Percentiles rank a stretch among this genome's conserved stretches.
Evolutionary conservation across 2,113 vertebrate genomes (phyloP).

Genomic region (Sterna hirundo): DNA sequence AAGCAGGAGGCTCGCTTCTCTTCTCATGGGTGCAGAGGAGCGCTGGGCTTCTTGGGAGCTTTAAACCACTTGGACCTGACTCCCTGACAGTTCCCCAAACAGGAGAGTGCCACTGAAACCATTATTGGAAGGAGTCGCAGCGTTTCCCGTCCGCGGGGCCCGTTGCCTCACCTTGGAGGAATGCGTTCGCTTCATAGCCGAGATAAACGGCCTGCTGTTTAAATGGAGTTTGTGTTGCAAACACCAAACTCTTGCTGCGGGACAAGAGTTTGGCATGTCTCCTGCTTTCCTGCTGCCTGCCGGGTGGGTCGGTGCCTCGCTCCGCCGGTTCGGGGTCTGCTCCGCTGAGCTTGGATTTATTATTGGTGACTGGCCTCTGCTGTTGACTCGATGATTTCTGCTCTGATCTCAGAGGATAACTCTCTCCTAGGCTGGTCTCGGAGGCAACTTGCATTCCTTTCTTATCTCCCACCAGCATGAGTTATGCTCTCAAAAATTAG

Average conservation of each 20-base stretch:
- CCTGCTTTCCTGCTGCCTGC: background rate
- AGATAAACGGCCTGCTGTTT: background rate
- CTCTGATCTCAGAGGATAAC: conserved; percentile 72
- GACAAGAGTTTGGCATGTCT: background rate
- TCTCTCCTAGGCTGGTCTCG: conserved; percentile 64
- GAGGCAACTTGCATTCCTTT: conserved; percentile 73
- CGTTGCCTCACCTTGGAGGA: background rate
- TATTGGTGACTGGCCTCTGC: conserved; percentile 54
- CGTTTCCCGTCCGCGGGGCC: rapidly evolving
- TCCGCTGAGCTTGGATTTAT: conserved; percentile 21
- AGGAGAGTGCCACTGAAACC: background rate
- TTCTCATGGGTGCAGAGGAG: background rate
- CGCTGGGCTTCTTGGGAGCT: background rate
- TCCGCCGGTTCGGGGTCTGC: background rate
- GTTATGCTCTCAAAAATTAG: conserved; percentile 67
- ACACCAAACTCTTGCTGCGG: background rate
- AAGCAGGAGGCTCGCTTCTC: background rate
- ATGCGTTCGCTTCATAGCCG: rapidly evolving
- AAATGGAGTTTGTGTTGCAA: background rate
- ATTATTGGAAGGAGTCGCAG: background rate
- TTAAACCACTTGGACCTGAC: background rate
- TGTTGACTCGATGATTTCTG: conserved; percentile 66
- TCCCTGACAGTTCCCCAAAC: background rate
- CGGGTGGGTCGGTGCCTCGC: background rate
- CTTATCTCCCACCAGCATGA: conserved; percentile 78